Base-by-base conservation (phyloP, 2,797 vertebrate genomes). In the Spheniscus humboldti region DNA sequence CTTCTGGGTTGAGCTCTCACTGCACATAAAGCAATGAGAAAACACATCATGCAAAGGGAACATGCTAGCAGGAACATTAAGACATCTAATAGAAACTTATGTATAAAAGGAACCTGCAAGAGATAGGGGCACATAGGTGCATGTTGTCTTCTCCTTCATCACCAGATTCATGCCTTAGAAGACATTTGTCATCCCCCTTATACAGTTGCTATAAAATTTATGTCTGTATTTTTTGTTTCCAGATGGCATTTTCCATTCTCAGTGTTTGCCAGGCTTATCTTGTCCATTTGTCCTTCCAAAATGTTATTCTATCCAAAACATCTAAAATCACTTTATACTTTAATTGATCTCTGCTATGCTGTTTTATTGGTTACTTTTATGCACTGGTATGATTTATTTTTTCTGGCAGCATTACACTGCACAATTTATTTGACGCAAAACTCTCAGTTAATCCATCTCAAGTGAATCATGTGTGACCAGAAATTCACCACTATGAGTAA, bases 241-340 rank as follows among this genome's bases (percentile, higher is more conserved):
- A 57, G 50, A 31, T 50, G 20, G 41, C 47, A 57, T 60, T 88
- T 96, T 87, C 75, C n/a, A 50, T 63, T 83, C 56, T 55, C 45
- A 31, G 18, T 71, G 19, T 86, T 77, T 81, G 48, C 50, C 53
- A 92, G 33, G 27, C 18, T 91, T 86, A 87, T 71, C 81, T 82
- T 64, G 71, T 89, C 89, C 79, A 62, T 92, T 92, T 94, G 45
- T 78, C 82, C 82, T 90, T 94, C 69, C 37, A 78, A 77, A 89
- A 79, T 53, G n/a, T 76, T 90, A 50, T 91, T 64, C 39, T 53
- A 41, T 43, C 63, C 35, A 53, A 91, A 77, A 37, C 18, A 93
- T 67, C 33, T 67, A 73, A 94, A 91, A 85, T 73, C 17, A 48
- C 56, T 94, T 86, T 18, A 68, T 35, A 27, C 12, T 62, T 80